Conservation (phyloP, 1,140 invertebrate genomes). For the Tetragnatha versicolor region DNA sequence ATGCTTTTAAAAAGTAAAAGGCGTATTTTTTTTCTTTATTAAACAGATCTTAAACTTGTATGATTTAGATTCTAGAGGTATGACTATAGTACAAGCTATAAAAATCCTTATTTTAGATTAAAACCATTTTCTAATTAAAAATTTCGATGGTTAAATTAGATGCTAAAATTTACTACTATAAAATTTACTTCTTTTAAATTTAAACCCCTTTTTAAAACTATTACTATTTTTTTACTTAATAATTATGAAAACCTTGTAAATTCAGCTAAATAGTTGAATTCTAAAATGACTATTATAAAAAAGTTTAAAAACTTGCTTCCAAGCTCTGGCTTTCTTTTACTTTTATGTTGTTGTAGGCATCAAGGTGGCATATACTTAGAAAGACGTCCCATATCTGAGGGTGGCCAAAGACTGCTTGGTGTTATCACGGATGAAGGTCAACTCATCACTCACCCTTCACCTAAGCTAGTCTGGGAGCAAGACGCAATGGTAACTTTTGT, state of each 20-base stretch:
- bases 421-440: conserved; percentile 32
- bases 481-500: conserved; percentile 1
- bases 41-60: too few relatives aligned
- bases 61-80: too few relatives aligned
- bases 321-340: too few relatives aligned
- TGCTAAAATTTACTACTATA: not conserved
- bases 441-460: conserved; percentile 34
- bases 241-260: not conserved
- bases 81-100: too few relatives aligned
- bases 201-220: not conserved
- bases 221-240: not conserved
- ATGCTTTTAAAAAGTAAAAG: too few relatives aligned
- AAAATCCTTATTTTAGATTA: too few relatives aligned
- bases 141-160: not conserved
- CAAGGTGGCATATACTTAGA: not conserved
- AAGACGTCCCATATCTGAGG: conserved; percentile 17
- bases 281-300: not conserved
- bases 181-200: not conserved
- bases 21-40: too few relatives aligned
- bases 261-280: not conserved
- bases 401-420: conserved; percentile 20
- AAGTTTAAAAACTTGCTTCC: not conserved
- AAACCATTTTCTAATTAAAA: too few relatives aligned
- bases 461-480: conserved; percentile 30
- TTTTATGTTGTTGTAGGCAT: conserved; percentile 13